phyloP scores from a whole-genome alignment of 2,888 invertebrate species.

The Brachypalpus laphriformis region DNA sequence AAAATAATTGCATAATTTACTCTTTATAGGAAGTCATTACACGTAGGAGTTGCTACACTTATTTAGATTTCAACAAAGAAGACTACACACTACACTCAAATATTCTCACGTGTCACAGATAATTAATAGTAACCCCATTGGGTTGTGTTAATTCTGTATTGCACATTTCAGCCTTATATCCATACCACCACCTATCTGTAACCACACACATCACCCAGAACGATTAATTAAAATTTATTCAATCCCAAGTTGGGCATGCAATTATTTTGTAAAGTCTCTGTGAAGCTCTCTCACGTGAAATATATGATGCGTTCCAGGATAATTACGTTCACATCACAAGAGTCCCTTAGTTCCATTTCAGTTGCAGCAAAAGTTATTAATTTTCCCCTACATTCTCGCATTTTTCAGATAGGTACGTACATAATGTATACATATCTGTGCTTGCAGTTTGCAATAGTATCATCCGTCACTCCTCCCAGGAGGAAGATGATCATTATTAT shows the following conservation, averaged over 20 bases:
- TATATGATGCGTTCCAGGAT: slow-evolving; percentile 52
- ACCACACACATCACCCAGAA: not conserved
- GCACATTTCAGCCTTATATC: not conserved
- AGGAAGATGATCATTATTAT: slow-evolving; percentile 37
- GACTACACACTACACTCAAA: not conserved
- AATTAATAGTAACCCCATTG: not conserved
- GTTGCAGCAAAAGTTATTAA: slow-evolving; percentile 60
- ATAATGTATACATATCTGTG: not conserved
- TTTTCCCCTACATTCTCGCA: slow-evolving; percentile 27
- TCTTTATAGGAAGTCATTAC: too few relatives aligned
- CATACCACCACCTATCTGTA: not conserved
- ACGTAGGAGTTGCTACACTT: not conserved
- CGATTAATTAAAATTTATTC: slow-evolving; percentile 68
- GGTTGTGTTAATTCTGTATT: not conserved
- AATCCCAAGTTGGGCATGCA: slow-evolving; percentile 60
- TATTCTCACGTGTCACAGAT: not conserved
- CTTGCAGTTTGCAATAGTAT: not conserved
- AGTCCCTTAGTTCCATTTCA: slow-evolving; percentile 61
- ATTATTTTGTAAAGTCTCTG: slow-evolving; percentile 23
- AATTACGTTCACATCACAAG: slow-evolving; percentile 53
- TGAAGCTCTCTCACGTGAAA: slow-evolving; percentile 14
- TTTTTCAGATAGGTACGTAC: not conserved
- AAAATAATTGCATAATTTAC: too few relatives aligned
- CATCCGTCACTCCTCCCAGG: slow-evolving; percentile 48
- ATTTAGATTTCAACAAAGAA: not conserved